Evolutionary conservation across 1,140 invertebrate genomes (phyloP).

Genomic region (Megalonaias nervosa): DNA sequence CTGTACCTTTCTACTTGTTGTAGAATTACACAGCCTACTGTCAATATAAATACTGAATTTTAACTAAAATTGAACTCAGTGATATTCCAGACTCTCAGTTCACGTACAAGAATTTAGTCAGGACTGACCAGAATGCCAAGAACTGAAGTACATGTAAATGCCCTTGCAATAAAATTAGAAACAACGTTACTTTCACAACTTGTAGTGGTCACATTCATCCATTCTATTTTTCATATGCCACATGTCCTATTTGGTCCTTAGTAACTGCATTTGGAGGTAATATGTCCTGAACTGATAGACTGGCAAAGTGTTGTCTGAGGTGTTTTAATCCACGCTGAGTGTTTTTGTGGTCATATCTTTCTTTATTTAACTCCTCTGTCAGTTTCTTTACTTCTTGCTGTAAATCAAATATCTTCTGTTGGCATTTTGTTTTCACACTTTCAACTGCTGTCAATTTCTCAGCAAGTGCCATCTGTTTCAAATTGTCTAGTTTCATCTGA

Average conservation of each 20-base stretch:
- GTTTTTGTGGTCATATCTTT: slow-evolving; percentile 12
- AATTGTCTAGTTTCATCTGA: slow-evolving; percentile 26
- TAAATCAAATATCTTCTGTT: slow-evolving; percentile 30
- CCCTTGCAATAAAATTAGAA: too few species aligned
- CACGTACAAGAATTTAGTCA: too few species aligned
- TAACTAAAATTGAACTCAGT: too few species aligned
- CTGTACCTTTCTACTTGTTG: too few species aligned
- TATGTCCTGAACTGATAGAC: slow-evolving; percentile 30
- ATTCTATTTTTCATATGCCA: slow-evolving; percentile 16
- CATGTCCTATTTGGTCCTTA: slow-evolving; percentile 21
- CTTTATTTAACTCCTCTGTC: slow-evolving; percentile 23
- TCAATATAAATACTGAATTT: too few species aligned
- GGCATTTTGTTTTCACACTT: slow-evolving; percentile 27
- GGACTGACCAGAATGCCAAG: too few species aligned
- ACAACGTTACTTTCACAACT: too few species aligned
- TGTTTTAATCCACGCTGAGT: slow-evolving; percentile 37
- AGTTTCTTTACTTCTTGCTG: slow-evolving; percentile 32
- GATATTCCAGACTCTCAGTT: too few species aligned
- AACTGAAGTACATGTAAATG: too few species aligned
- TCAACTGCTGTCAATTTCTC: slow-evolving; percentile 34
- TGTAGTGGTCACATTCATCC: too few species aligned
- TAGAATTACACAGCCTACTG: too few species aligned
- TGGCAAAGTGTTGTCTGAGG: slow-evolving; percentile 33
- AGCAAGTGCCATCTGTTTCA: slow-evolving; percentile 26
- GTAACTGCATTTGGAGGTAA: slow-evolving; percentile 19